These are phyloP conservation scores for Watsonalla binaria DNA, from an alignment of 2,888 invertebrate genomes.

Conservation along the genomic window DNA sequence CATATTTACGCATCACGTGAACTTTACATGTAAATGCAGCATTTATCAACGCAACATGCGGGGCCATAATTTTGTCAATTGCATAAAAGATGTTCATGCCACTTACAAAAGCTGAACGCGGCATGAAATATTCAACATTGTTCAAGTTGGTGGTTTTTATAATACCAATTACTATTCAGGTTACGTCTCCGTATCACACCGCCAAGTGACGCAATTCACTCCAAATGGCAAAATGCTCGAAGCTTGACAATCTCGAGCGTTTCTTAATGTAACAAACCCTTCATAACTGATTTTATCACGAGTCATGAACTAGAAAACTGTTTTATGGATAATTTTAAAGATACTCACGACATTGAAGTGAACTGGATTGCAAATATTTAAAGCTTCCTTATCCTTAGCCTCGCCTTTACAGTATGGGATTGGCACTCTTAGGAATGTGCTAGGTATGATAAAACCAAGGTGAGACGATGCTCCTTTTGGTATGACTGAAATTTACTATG, in stretches of 20 bases:
- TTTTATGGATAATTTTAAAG: slow-evolving; percentile 12
- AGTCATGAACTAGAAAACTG: slow-evolving; percentile 22
- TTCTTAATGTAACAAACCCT: slow-evolving; percentile 20
- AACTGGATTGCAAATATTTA: not conserved
- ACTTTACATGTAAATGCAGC: not conserved
- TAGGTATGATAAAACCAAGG: not conserved
- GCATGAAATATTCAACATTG: slow-evolving; percentile 57
- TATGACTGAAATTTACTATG: too few relatives aligned
- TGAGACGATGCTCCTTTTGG: not conserved
- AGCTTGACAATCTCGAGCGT: slow-evolving; percentile 18
- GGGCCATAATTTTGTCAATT: slow-evolving; percentile 12
- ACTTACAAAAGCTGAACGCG: slow-evolving; percentile 32
- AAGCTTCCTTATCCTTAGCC: not conserved
- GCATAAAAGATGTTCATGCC: slow-evolving; percentile 24
- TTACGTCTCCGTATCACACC: slow-evolving; percentile 41
- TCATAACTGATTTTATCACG: slow-evolving; percentile 21
- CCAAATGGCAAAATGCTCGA: slow-evolving; percentile 44
- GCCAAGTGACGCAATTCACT: slow-evolving; percentile 37
- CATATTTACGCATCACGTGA: too few relatives aligned
- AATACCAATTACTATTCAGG: slow-evolving; percentile 56
- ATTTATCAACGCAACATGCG: not conserved
- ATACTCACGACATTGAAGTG: not conserved
- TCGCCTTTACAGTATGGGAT: not conserved
- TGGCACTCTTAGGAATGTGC: not conserved
- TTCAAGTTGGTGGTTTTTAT: slow-evolving; percentile 30